Evolutionary conservation across 2,113 vertebrate genomes (phyloP).

Genomic region (Xiphophorus hellerii): DNA sequence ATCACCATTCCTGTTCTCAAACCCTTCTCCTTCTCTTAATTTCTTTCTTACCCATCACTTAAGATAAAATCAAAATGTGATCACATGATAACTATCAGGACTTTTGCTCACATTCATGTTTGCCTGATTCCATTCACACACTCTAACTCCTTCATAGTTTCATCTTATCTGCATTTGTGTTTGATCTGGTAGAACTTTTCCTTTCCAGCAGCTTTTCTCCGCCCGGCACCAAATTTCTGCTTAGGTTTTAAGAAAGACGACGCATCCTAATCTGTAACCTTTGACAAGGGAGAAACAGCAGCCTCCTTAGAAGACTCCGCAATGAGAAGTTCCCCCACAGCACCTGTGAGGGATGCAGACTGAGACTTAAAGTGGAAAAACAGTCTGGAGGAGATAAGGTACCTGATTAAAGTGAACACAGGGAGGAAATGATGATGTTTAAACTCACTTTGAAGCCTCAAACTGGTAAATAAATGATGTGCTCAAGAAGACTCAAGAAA

Average conservation of each 20-base stretch:
- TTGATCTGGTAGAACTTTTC: constrained; percentile 15
- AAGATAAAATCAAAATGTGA: constrained; percentile 62
- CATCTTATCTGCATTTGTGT: constrained; percentile 11
- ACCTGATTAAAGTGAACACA: constrained; percentile 73
- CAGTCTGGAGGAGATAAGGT: constrained; percentile 49
- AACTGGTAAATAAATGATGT: constrained; percentile 79
- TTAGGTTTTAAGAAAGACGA: constrained; percentile 30
- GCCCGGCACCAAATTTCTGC: neutral
- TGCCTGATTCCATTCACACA: constrained; percentile 2
- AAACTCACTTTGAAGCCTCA: constrained; percentile 75
- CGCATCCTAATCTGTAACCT: constrained; percentile 21
- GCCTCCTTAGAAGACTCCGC: constrained; percentile 14
- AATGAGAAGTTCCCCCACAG: constrained; percentile 7
- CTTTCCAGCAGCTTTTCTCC: neutral
- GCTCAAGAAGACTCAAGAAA: constrained; percentile 65
- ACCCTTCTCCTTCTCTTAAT: constrained; percentile 4
- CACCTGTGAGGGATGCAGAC: constrained; percentile 47
- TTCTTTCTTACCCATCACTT: constrained; percentile 57
- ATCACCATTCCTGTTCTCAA: constrained; percentile 49
- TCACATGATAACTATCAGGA: constrained; percentile 36
- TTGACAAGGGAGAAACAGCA: constrained; percentile 16
- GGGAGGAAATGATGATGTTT: constrained; percentile 74
- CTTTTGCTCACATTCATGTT: constrained; percentile 7
- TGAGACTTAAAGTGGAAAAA: constrained; percentile 35
- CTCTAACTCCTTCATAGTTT: neutral